Percentiles rank a stretch among this genome's conserved stretches.
Evolutionary conservation across 1,140 invertebrate genomes (phyloP).

Genomic region (Thrips palmi): DNA sequence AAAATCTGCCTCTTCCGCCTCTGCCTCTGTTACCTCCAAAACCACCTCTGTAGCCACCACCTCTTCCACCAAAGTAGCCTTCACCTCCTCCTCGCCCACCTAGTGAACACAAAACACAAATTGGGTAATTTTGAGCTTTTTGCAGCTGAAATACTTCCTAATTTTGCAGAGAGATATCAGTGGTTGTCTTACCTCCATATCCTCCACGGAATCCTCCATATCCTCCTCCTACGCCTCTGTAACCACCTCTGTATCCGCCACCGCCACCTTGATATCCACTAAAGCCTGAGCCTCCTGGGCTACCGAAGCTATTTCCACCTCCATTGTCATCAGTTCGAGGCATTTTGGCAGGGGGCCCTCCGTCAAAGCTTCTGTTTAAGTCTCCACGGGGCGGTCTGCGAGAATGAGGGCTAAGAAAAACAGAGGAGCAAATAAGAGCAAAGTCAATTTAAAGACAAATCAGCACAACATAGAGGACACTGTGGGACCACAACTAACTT

Average conservation of each 20-base stretch:
- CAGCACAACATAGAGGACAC: constrained; percentile 15
- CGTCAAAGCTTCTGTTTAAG: constrained; percentile 15
- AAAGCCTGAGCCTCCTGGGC: constrained; percentile 15
- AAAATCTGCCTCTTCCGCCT: constrained; percentile 14
- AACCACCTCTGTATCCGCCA: constrained; percentile 7
- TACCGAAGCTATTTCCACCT: constrained; percentile 8
- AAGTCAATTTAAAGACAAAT: too few relatives aligned
- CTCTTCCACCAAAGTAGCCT: constrained; percentile 13
- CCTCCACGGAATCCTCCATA: constrained; percentile 4
- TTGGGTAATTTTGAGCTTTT: background rate
- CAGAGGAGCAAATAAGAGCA: too few relatives aligned
- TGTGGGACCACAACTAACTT: constrained; percentile 22
- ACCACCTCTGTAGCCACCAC: constrained; percentile 11
- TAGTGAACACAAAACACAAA: constrained; percentile 1
- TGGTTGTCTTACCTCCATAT: background rate
- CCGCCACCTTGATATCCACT: constrained; percentile 14
- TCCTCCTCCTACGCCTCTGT: constrained; percentile 9
- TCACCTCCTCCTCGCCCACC: constrained; percentile 22
- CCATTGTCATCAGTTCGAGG: background rate
- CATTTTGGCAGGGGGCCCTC: background rate
- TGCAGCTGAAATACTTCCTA: background rate
- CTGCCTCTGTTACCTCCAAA: constrained; percentile 12
- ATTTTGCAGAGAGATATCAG: background rate
- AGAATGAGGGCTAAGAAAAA: too few relatives aligned
- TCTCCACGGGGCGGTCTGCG: constrained; percentile 25